Evolutionary conservation across 2,797 vertebrate species (phyloP).

Genomic region (Micropoecilia bifurca): DNA sequence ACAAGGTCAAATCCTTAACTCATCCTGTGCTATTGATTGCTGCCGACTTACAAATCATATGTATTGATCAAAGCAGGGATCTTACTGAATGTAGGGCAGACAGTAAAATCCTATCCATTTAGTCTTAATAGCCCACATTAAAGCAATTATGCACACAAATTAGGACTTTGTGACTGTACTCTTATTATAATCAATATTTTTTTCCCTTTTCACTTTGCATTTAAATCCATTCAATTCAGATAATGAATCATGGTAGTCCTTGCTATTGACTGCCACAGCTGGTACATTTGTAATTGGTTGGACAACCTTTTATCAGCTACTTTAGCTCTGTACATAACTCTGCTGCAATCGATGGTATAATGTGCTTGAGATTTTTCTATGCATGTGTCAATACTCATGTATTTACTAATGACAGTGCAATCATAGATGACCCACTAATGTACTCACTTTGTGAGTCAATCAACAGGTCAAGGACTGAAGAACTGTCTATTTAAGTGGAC

Average conservation of each 20-base stretch:
- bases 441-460: slow-evolving; percentile 78
- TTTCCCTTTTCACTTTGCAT: slow-evolving; percentile 65
- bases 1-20: slow-evolving; percentile 89
- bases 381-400: slow-evolving; percentile 81
- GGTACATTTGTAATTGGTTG: slow-evolving; percentile 81
- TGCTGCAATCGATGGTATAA: slow-evolving; percentile 71
- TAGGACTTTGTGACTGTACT: slow-evolving; percentile 82
- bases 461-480: slow-evolving; percentile 84
- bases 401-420: slow-evolving; percentile 79
- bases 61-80: slow-evolving; percentile 92
- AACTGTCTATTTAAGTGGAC: slow-evolving; percentile 36
- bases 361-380: slow-evolving; percentile 72
- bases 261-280: slow-evolving; percentile 76
- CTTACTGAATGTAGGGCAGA: slow-evolving; percentile 88
- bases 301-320: slow-evolving; percentile 63
- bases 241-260: slow-evolving; percentile 82
- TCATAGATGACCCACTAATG: slow-evolving; percentile 80
- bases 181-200: slow-evolving; percentile 79
- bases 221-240: slow-evolving; percentile 80
- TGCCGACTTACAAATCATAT: slow-evolving; percentile 91
- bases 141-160: slow-evolving; percentile 93
- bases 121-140: slow-evolving; percentile 95
- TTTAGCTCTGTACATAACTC: slow-evolving; percentile 65
- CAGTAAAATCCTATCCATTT: slow-evolving; percentile 94
- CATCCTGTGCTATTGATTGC: slow-evolving; percentile 81